Conservation (phyloP, 1,140 invertebrate genomes). For the Condylostylus longicornis region DNA sequence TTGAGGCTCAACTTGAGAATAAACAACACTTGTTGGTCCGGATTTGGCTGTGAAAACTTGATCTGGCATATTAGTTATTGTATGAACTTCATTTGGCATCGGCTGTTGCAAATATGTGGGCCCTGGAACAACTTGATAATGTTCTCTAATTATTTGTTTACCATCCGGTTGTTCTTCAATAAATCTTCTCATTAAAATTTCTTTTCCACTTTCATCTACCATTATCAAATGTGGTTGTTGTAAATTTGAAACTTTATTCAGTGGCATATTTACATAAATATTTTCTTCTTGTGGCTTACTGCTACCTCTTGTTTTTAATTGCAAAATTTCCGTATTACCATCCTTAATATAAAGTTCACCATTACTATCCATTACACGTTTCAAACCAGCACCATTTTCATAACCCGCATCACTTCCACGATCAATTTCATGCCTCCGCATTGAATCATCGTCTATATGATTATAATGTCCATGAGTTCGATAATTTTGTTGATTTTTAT, state of each 20-base stretch:
- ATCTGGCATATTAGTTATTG: conserved; percentile 29
- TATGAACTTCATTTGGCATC: conserved; percentile 26
- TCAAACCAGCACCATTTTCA: conserved; percentile 26
- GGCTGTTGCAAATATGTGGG: conserved; percentile 23
- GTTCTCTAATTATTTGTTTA: conserved; percentile 35
- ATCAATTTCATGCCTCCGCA: conserved; percentile 56
- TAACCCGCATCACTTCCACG: conserved; percentile 50
- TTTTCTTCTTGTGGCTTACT: conserved; percentile 36
- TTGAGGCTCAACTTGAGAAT: conserved; percentile 27
- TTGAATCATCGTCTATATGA: conserved; percentile 47
- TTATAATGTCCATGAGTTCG: conserved; percentile 27
- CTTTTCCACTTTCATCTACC: conserved; percentile 53
- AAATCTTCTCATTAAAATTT: conserved; percentile 61
- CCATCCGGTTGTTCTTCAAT: conserved; percentile 60
- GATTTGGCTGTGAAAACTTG: conserved; percentile 28
- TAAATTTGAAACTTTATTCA: conserved; percentile 36
- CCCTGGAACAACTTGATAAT: conserved; percentile 37
- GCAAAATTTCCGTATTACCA: conserved; percentile 64
- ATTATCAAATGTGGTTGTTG: conserved; percentile 44
- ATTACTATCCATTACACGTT: conserved; percentile 28
- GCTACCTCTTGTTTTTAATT: conserved; percentile 55
- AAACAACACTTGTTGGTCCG: conserved; percentile 27
- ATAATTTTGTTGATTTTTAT: conserved; percentile 24
- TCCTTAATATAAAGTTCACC: conserved; percentile 63
- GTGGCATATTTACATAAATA: conserved; percentile 41